Conservation (phyloP, 2,113 vertebrate species). For the Cettia cetti region DNA sequence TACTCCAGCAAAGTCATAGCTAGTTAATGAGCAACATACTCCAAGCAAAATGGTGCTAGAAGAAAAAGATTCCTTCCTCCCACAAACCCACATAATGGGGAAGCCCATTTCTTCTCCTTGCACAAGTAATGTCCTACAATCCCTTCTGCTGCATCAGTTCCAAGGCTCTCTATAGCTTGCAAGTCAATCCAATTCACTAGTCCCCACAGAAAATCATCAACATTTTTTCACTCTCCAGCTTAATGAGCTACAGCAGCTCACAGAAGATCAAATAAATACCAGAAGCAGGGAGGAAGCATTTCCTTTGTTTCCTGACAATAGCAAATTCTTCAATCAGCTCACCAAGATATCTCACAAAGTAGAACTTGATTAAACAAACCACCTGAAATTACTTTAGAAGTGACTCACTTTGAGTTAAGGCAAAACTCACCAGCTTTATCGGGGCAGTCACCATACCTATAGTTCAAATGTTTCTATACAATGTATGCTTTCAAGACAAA, state of each 20-base stretch:
- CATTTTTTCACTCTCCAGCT: neutral
- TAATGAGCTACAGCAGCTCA: neutral
- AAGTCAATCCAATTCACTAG: neutral
- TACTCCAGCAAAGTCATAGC: neutral
- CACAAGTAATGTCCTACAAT: neutral
- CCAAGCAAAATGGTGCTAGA: neutral
- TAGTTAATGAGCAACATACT: neutral
- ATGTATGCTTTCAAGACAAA: neutral
- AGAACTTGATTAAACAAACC: neutral
- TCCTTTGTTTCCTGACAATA: neutral
- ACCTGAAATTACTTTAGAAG: neutral
- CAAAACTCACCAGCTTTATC: neutral
- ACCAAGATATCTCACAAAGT: neutral
- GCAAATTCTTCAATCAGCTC: neutral
- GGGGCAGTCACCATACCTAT: neutral
- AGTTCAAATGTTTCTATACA: neutral
- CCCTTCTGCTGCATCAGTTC: neutral
- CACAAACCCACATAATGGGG: fast-evolving
- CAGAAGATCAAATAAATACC: neutral
- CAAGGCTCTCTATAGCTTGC: neutral
- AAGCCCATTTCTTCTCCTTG: neutral
- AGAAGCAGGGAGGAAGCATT: neutral
- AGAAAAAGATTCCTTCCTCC: neutral
- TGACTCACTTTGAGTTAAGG: neutral
- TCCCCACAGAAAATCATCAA: neutral